These are phyloP conservation scores for Halichoerus grypus DNA, from an alignment of 2,113 vertebrate genomes.

Conservation along the genomic window DNA sequence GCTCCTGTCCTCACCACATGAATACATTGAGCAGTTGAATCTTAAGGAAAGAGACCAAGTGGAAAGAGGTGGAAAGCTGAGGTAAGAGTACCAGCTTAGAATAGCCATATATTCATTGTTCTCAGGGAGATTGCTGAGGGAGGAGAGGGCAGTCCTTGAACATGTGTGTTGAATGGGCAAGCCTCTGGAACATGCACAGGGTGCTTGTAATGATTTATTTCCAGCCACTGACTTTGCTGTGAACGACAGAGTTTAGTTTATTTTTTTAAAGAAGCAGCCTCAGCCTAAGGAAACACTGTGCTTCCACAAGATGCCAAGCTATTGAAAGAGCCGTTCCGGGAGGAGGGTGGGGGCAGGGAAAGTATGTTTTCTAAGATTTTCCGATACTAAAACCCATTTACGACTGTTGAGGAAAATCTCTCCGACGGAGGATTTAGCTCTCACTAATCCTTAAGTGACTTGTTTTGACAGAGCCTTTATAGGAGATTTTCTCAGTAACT, in stretches of 20 bases:
- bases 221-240: slow-evolving; percentile 58
- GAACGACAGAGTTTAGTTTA: slow-evolving; percentile 47
- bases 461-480: slow-evolving; percentile 89
- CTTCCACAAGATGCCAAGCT: slow-evolving; percentile 66
- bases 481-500: slow-evolving; percentile 85
- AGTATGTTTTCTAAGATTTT: slow-evolving; percentile 83
- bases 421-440: slow-evolving; percentile 86
- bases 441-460: slow-evolving; percentile 88
- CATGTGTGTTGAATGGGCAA: background rate
- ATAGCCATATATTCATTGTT: slow-evolving; percentile 36
- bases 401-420: slow-evolving; percentile 84
- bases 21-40: slow-evolving; percentile 24
- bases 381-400: slow-evolving; percentile 86
- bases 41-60: slow-evolving; percentile 11
- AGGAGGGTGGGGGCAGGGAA: slow-evolving; percentile 37
- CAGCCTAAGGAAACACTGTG: slow-evolving; percentile 37
- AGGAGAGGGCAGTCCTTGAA: background rate
- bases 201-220: slow-evolving; percentile 4
- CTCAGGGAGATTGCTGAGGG: background rate
- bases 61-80: background rate
- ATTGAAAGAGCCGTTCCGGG: slow-evolving; percentile 69
- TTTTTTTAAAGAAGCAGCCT: slow-evolving; percentile 68
- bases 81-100: background rate
- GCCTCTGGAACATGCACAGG: background rate
- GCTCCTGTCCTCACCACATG: background rate